Conservation (phyloP, 2,888 invertebrate genomes). For the Drosophila kuntzei region DNA sequence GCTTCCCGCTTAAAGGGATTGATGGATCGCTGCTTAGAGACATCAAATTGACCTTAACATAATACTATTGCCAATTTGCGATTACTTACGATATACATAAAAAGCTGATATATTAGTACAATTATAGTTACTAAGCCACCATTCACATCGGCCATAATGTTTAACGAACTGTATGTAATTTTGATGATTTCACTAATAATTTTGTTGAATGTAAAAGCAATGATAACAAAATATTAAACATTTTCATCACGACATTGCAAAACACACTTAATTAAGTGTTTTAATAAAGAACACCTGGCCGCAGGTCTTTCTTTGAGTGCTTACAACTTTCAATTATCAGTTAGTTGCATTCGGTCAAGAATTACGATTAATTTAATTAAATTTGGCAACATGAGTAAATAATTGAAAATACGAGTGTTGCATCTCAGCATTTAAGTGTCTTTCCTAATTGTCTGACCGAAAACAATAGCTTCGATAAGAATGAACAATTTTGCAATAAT, state of each 20-base stretch:
- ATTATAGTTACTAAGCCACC: conserved; percentile 40
- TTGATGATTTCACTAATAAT: conserved; percentile 1
- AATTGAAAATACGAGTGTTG: conserved; percentile 32
- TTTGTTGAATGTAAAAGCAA: conserved; percentile 24
- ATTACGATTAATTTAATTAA: conserved; percentile 49
- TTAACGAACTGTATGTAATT: conserved; percentile 9
- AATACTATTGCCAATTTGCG: too few relatives aligned
- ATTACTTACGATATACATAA: conserved; percentile 35
- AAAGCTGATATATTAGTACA: conserved; percentile 25
- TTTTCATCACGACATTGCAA: not conserved
- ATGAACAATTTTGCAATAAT: conserved; percentile 35
- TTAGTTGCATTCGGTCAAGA: conserved; percentile 21
- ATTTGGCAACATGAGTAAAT: conserved; percentile 60
- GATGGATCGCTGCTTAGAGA: conserved; percentile 37
- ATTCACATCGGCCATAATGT: conserved; percentile 43
- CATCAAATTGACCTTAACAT: not conserved
- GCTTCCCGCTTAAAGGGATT: conserved; percentile 50
- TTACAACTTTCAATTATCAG: conserved; percentile 69
- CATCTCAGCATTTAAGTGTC: conserved; percentile 25
- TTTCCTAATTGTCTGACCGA: conserved; percentile 44
- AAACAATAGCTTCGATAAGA: conserved; percentile 14
- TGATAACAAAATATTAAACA: not conserved
- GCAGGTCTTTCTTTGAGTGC: conserved; percentile 45
- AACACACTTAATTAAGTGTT: not conserved
- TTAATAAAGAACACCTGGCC: conserved; percentile 28